Conservation (phyloP, 1,140 invertebrate genomes). For the Aphidius ervi region DNA sequence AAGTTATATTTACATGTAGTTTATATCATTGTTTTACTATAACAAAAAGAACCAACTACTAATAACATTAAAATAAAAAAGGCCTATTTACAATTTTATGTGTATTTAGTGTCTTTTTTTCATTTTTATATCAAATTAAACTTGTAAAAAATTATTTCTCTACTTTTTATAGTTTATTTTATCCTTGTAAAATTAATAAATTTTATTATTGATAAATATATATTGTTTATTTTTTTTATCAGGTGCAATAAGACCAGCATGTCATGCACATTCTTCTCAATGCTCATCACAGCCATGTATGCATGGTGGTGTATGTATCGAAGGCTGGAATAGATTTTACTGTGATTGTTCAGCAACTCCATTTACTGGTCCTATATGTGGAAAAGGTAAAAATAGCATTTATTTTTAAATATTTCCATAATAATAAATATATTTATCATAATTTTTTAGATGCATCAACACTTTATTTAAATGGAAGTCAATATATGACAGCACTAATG, state of each 20-base stretch:
- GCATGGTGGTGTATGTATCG: conserved; percentile 82
- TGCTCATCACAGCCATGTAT: conserved; percentile 84
- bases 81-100: no score
- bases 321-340: conserved; percentile 94
- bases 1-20: no score
- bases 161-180: no score
- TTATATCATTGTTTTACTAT: no score
- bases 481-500: conserved; percentile 77
- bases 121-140: no score
- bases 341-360: conserved; percentile 91
- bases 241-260: conserved; percentile 82
- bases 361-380: conserved; percentile 88
- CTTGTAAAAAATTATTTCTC: no score
- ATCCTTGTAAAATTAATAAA: no score
- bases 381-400: conserved; percentile 62
- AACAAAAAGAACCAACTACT: no score
- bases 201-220: conserved; percentile 32
- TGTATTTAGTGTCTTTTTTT: no score
- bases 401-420: not conserved
- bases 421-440: not conserved
- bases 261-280: conserved; percentile 74
- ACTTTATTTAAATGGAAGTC: conserved; percentile 82
- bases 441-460: conserved; percentile 72
- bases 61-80: no score
- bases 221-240: conserved; percentile 31